These are phyloP conservation scores for Stichodactyla helianthus DNA, from an alignment of 64 coral and sea anemone genomes.

Conservation along the genomic window DNA sequence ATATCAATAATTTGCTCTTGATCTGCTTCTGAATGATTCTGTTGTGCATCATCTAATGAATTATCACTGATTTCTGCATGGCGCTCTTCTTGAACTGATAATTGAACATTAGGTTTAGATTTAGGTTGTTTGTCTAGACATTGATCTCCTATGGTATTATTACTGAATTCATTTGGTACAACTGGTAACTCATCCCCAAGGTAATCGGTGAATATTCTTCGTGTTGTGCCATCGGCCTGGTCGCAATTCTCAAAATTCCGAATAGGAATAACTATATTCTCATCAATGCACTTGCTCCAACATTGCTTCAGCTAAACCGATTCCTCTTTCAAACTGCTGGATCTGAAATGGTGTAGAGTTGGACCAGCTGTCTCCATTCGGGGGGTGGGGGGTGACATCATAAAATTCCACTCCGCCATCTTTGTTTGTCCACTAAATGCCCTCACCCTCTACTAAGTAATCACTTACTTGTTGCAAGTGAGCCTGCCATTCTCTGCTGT, in stretches of 20 bases:
- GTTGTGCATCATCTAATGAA: not conserved
- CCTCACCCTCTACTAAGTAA: conserved; percentile 33
- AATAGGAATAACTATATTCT: conserved; percentile 5
- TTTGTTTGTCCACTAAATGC: conserved; percentile 26
- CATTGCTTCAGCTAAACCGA: not conserved
- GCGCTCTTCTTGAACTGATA: not conserved
- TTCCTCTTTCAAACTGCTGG: not conserved
- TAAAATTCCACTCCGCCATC: conserved; percentile 22
- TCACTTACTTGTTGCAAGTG: conserved; percentile 32
- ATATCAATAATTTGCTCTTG: not conserved
- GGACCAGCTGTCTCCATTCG: not conserved
- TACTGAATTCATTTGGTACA: not conserved
- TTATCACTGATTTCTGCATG: not conserved
- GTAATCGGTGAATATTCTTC: not conserved
- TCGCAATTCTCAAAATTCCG: not conserved
- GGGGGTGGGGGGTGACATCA: conserved; percentile 2
- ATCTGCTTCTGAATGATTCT: not conserved
- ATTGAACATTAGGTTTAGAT: not conserved
- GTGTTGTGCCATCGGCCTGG: not conserved
- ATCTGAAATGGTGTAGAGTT: not conserved
- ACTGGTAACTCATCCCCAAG: not conserved
- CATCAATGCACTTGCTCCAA: not conserved
- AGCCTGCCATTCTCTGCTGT: conserved; percentile 11
- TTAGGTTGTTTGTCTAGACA: not conserved
- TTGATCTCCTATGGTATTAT: not conserved